These are phyloP conservation scores for Pogonophryne albipinna DNA, from an alignment of 2,797 vertebrate species.

Conservation along the genomic window DNA sequence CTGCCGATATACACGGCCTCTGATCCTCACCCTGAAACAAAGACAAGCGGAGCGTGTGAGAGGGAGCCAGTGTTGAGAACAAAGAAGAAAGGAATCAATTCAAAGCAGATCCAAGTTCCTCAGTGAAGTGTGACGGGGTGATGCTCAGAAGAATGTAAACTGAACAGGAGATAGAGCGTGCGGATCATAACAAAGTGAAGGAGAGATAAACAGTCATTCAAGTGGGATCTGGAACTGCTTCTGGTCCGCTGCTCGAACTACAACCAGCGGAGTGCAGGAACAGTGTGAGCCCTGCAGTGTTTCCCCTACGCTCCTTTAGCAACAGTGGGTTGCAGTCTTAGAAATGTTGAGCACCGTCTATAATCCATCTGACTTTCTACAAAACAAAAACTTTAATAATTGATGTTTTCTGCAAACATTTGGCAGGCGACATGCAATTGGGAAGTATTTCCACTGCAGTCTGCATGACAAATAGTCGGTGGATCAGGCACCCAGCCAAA, in stretches of 20 bases:
- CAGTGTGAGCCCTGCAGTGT: constrained; percentile 18
- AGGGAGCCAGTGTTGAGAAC: constrained; percentile 14
- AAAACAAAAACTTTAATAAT: constrained; percentile 18
- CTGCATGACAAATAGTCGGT: constrained; percentile 1
- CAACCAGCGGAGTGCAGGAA: constrained; percentile 37
- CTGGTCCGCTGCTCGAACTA: constrained; percentile 50
- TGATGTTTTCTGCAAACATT: constrained; percentile 15
- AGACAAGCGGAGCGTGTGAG: constrained; percentile 12
- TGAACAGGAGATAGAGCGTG: constrained; percentile 63
- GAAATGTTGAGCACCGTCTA: constrained; percentile 11
- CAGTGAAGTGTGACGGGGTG: constrained; percentile 54
- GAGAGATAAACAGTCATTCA: constrained; percentile 73
- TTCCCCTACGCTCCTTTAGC: constrained; percentile 36
- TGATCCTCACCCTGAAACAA: constrained; percentile 11
- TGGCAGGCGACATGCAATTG: neutral
- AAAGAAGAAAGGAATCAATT: constrained; percentile 56
- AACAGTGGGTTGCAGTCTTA: constrained; percentile 38
- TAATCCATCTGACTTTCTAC: constrained; percentile 17
- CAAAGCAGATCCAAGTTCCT: constrained; percentile 60
- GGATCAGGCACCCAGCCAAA: neutral
- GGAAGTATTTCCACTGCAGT: neutral
- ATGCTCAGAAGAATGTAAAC: constrained; percentile 77
- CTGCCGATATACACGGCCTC: neutral
- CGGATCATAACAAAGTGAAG: constrained; percentile 71
- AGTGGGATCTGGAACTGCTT: constrained; percentile 68